Conservation (phyloP, 2,797 vertebrate genomes). For the Xerus rutilus region DNA sequence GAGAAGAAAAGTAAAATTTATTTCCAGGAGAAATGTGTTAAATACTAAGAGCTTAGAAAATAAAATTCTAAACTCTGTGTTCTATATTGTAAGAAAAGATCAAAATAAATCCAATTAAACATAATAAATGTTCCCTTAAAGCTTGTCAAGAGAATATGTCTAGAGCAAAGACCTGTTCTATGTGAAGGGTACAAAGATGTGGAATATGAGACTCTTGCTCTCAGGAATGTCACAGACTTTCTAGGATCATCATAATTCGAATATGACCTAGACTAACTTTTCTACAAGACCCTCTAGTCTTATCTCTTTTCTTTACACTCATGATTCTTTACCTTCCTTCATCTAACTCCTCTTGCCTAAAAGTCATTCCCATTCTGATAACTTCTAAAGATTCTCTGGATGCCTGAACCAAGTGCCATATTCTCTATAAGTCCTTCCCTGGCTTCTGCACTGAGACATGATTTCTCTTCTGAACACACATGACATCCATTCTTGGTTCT, state of each 20-base stretch:
- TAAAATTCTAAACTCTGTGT: background rate
- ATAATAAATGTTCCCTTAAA: background rate
- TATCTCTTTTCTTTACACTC: background rate
- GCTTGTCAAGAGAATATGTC: background rate
- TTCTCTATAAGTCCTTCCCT: background rate
- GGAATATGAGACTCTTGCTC: background rate
- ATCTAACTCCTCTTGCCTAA: background rate
- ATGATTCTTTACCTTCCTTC: conserved; percentile 5
- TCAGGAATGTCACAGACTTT: background rate
- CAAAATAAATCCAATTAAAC: background rate
- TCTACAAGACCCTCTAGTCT: background rate
- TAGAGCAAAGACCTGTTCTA: background rate
- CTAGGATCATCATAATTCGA: background rate
- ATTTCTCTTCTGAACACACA: background rate
- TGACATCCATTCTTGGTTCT: background rate
- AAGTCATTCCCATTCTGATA: background rate
- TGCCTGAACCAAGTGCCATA: background rate
- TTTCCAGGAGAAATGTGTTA: conserved; percentile 27
- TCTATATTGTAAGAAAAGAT: background rate
- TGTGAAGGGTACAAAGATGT: background rate
- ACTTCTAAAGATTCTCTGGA: background rate
- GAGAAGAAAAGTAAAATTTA: background rate
- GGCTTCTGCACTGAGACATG: background rate
- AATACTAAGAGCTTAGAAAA: background rate
- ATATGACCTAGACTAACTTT: background rate